Evolutionary conservation across 2,888 invertebrate species (phyloP).

Genomic region (Urechis unicinctus): DNA sequence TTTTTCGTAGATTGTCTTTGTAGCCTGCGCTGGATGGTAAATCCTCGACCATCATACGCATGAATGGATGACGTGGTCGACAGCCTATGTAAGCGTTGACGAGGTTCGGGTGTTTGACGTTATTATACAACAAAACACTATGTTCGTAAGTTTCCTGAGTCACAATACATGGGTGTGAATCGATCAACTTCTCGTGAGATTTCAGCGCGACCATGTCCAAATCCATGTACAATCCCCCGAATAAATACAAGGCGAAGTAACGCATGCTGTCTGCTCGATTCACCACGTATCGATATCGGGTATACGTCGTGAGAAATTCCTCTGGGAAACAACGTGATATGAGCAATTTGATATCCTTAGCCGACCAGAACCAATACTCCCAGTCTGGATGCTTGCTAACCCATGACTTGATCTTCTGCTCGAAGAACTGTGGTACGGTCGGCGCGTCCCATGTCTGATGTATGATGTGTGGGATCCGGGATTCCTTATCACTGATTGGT

Average conservation of each 20-base stretch:
- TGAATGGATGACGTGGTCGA: background rate
- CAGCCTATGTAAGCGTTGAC: background rate
- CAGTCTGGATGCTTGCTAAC: background rate
- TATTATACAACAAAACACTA: background rate
- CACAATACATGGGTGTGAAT: background rate
- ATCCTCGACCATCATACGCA: background rate
- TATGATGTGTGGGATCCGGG: background rate
- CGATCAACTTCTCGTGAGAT: background rate
- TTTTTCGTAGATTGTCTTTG: background rate
- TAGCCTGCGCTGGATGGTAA: background rate
- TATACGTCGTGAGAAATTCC: background rate
- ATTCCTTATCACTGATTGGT: too few species aligned
- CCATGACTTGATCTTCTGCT: background rate
- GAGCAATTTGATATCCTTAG: background rate
- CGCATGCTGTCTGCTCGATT: background rate
- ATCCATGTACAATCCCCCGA: background rate
- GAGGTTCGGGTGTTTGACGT: background rate
- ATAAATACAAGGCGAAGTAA: background rate
- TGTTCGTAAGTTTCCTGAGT: background rate
- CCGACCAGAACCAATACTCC: background rate
- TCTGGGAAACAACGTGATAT: background rate
- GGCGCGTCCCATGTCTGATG: background rate
- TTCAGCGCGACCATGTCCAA: background rate
- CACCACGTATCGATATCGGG: background rate
- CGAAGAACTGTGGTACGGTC: background rate